A percentile compares a stretch with the other conserved stretches of the same genome.
These are phyloP conservation scores for Hyaena hyaena DNA, from an alignment of 2,113 vertebrate species.

Conservation along the genomic window DNA sequence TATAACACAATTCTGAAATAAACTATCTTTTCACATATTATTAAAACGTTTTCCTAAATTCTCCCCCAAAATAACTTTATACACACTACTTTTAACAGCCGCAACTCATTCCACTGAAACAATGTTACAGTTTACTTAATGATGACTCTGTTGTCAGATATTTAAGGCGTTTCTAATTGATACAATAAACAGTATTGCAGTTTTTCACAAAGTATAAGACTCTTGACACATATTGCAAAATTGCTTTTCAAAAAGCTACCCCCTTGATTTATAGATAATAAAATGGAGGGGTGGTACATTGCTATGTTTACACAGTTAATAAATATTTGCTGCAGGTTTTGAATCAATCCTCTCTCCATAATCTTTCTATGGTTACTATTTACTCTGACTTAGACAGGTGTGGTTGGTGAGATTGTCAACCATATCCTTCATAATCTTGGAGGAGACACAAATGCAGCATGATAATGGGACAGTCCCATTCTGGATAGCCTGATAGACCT, in stretches of 20 bases:
- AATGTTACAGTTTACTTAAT: constrained; percentile 17
- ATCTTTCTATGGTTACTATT: constrained; percentile 19
- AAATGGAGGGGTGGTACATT: background rate
- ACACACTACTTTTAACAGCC: constrained; percentile 3
- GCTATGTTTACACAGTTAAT: background rate
- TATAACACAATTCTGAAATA: background rate
- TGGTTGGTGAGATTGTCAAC: background rate
- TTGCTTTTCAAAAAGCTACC: background rate
- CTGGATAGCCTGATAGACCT: background rate
- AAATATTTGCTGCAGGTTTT: background rate
- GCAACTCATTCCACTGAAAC: background rate
- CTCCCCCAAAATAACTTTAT: background rate
- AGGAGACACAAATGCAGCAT: background rate
- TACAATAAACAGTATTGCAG: background rate
- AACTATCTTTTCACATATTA: constrained; percentile 7
- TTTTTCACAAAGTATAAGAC: background rate
- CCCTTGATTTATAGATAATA: constrained; percentile 12
- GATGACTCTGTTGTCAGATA: background rate
- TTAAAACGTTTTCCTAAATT: constrained; percentile 33
- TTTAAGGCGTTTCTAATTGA: constrained; percentile 22
- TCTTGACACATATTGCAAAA: background rate
- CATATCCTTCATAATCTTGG: background rate
- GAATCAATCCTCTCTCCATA: background rate
- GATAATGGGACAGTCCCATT: background rate
- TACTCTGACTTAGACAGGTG: background rate